Percentiles rank a stretch among this genome's conserved stretches.
Evolutionary conservation across 2,797 vertebrate species (phyloP).

Genomic region (Arctocebus calabarensis): DNA sequence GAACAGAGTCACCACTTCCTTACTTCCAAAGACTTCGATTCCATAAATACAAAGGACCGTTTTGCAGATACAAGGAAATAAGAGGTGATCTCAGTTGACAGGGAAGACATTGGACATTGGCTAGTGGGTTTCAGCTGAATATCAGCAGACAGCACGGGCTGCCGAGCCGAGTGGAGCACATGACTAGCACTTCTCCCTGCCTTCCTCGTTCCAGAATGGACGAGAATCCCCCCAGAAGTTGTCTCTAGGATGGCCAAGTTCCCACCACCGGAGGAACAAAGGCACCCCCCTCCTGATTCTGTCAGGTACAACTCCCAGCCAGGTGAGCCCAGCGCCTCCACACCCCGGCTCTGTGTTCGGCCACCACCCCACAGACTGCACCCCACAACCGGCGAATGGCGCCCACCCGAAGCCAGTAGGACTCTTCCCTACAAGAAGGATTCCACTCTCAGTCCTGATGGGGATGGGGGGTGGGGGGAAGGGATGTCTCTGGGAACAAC

Average conservation of each 20-base stretch:
- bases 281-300: background rate
- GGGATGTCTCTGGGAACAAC: background rate
- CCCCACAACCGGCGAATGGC: background rate
- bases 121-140: background rate
- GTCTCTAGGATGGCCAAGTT: background rate
- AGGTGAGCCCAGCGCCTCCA: background rate
- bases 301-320: background rate
- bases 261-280: background rate
- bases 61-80: background rate
- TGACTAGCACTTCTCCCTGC: background rate
- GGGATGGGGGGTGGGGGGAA: background rate
- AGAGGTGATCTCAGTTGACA: background rate
- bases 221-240: background rate
- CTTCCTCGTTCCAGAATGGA: background rate
- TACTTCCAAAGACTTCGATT: background rate
- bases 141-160: background rate
- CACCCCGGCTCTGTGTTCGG: accelerated
- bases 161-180: background rate
- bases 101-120: background rate
- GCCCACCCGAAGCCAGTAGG: background rate
- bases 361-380: background rate
- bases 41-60: background rate
- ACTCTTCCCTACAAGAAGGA: background rate
- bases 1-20: background rate
- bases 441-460: background rate